Conservation (phyloP, 1,140 invertebrate genomes). For the Rhagoletis zephyria region DNA sequence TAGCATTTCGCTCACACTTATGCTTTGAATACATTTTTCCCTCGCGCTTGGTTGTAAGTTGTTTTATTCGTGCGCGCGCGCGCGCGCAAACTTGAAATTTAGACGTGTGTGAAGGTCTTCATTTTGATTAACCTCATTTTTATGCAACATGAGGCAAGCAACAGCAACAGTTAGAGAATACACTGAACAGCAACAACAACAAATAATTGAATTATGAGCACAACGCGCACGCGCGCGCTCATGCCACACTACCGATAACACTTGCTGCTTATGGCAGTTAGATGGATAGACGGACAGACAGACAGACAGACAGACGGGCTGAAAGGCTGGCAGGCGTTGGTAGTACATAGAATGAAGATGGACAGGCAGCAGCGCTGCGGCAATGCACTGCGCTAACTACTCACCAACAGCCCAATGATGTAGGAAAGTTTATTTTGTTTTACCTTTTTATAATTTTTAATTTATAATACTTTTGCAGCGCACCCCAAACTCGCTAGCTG, state of each 20-base stretch:
- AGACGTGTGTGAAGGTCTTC: slow-evolving; percentile 46
- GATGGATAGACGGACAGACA: not conserved
- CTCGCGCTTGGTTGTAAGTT: not conserved
- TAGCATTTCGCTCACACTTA: not conserved
- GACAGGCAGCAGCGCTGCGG: not conserved
- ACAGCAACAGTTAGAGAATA: not conserved
- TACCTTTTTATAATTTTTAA: too few relatives aligned
- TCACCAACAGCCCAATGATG: too few relatives aligned
- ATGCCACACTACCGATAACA: slow-evolving; percentile 28
- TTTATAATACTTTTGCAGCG: too few relatives aligned
- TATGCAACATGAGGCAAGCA: slow-evolving; percentile 36
- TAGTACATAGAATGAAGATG: slow-evolving; percentile 21
- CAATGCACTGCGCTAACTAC: too few relatives aligned
- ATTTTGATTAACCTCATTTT: slow-evolving; percentile 51
- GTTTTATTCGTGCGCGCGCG: too few relatives aligned
- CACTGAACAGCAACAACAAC: not conserved
- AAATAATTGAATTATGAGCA: slow-evolving; percentile 52
- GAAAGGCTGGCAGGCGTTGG: too few relatives aligned
- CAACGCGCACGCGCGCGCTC: not conserved
- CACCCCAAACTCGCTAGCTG: too few relatives aligned
- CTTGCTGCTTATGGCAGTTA: not conserved
- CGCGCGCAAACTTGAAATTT: slow-evolving; percentile 11
- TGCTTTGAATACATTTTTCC: not conserved
- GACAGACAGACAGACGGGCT: too few relatives aligned
- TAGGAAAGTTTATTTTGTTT: too few relatives aligned